Evolutionary conservation across 2,888 invertebrate genomes (phyloP).

Genomic region (Neoscelio sp.): DNA sequence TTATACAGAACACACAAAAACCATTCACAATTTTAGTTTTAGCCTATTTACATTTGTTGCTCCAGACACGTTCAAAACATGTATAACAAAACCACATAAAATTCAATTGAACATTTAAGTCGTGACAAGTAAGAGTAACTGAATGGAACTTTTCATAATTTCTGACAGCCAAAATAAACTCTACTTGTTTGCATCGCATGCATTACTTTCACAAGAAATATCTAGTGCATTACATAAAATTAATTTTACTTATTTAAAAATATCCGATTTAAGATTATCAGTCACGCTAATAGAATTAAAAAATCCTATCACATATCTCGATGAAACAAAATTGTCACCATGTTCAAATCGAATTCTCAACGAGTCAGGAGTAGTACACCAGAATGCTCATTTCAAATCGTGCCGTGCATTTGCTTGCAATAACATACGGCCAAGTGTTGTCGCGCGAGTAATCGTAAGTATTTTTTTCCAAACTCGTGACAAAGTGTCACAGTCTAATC

Average conservation of each 20-base stretch:
- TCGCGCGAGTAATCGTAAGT: conserved; percentile 34
- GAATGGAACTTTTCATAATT: conserved; percentile 17
- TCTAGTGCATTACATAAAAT: no score
- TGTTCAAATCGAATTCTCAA: no score
- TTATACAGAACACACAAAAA: conserved; percentile 8
- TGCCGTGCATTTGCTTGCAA: conserved; percentile 25
- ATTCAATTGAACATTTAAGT: conserved; percentile 48
- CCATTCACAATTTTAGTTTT: conserved; percentile 23
- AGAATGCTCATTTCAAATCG: conserved; percentile 27
- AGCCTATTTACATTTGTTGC: conserved; percentile 43
- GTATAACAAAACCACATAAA: conserved; percentile 38
- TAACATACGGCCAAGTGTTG: conserved; percentile 35
- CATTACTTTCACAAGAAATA: no score
- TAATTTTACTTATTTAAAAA: no score
- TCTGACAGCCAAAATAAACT: conserved; percentile 9
- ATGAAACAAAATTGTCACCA: no score
- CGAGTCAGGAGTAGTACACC: conserved; percentile 41
- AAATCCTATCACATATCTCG: no score
- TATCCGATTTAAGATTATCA: no score
- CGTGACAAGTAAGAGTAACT: conserved; percentile 33
- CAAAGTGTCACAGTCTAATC: conserved; percentile 57
- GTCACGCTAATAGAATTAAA: no score
- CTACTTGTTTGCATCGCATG: conserved; percentile 4
- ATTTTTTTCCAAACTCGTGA: conserved; percentile 47
- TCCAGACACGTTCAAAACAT: conserved; percentile 39